Evolutionary conservation across 2,797 vertebrate genomes (phyloP).

Genomic region (Pseudochirops corinnae): DNA sequence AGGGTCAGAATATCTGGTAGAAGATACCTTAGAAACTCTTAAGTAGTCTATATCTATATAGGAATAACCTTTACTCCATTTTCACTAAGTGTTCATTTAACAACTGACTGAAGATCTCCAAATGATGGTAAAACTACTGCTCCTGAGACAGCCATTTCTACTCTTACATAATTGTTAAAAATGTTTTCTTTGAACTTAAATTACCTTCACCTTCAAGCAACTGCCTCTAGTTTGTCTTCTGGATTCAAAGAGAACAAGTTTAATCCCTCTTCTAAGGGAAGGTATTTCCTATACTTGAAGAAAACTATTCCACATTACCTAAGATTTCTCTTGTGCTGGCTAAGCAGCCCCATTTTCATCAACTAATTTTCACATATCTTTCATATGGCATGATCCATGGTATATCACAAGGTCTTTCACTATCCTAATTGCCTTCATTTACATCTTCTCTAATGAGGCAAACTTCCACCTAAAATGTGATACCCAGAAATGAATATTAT

Average conservation of each 20-base stretch:
- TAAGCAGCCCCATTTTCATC: background rate
- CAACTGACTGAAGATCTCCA: background rate
- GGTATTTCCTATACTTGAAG: background rate
- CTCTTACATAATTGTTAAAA: background rate
- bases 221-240: background rate
- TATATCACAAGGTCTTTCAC: background rate
- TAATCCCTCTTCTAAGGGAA: background rate
- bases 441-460: background rate
- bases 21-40: background rate
- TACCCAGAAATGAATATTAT: background rate
- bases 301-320: background rate
- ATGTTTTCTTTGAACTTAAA: background rate
- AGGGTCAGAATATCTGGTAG: background rate
- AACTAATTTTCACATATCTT: background rate
- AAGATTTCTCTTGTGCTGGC: background rate
- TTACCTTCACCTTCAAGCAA: background rate
- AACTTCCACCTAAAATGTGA: background rate
- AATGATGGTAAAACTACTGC: background rate
- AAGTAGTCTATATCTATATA: too few species aligned
- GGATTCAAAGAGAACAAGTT: background rate
- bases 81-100: background rate
- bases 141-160: background rate
- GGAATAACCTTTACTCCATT: too few species aligned
- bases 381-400: background rate
- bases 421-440: background rate